Conservation (phyloP, 2,113 vertebrate species). For the Bothrops jararaca region DNA sequence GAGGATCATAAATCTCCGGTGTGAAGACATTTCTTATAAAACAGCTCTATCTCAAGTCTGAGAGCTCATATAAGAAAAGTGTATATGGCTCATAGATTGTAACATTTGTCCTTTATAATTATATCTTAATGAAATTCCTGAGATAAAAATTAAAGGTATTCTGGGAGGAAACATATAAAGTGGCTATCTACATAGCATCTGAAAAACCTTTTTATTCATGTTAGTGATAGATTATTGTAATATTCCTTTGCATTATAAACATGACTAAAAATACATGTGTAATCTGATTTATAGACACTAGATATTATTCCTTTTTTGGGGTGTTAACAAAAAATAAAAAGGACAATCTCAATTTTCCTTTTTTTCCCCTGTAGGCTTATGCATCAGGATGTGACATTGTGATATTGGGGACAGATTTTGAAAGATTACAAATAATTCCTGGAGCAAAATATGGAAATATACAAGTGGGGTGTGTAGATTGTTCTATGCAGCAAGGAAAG, state of each 20-base stretch:
- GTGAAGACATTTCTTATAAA: neutral
- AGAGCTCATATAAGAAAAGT: neutral
- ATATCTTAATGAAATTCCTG: neutral
- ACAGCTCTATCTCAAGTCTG: neutral
- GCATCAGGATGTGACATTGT: conserved; percentile 97
- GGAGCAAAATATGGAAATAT: conserved; percentile 97
- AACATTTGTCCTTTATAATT: neutral
- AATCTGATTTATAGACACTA: neutral
- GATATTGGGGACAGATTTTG: conserved; percentile 93
- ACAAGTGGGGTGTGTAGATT: conserved; percentile 95
- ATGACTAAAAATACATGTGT: neutral
- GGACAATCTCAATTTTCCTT: neutral
- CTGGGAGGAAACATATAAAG: neutral
- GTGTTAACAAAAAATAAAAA: neutral
- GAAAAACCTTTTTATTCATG: neutral
- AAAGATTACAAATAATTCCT: conserved; percentile 96
- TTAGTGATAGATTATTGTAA: neutral
- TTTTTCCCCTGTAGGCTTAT: conserved; percentile 77
- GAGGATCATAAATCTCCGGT: neutral
- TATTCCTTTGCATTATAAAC: neutral
- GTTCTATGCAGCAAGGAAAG: conserved; percentile 91
- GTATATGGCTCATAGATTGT: neutral
- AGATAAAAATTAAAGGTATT: neutral
- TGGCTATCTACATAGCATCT: neutral
- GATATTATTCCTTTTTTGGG: neutral